Base-by-base conservation (phyloP, 1,140 invertebrate species). In the Brachionus angularis region DNA sequence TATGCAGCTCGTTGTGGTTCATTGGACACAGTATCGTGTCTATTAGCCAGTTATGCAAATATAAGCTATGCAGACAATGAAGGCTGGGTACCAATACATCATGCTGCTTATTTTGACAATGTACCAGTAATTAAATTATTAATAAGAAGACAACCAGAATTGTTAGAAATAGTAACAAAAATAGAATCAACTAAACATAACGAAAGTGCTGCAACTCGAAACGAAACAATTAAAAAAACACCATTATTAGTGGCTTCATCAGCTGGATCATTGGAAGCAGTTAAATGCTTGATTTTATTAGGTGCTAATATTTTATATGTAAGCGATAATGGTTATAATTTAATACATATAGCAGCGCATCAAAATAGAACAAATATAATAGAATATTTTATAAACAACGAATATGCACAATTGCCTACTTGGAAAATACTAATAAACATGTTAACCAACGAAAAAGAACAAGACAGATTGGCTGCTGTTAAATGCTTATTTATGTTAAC, bases 61-160 rank as follows among this genome's bases (percentile, higher is more conserved):
- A 75, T 78, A 31, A 42, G 77, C 10, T 76, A 75, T 3, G 75
- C 72, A 10, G 79, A 80, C 72, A 75, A 79, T 33, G 76, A 80
- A 73, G 81, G 81, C 47, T 81, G 80, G 81, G 76, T 78, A 5
- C 79, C 80, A 0, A 77, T 82, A 18, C 81, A 82, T 72, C 76
- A 79, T 72, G 79, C 80, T 4, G 77, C 79, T 3, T 81, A 78
- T 75, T 81, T 78, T 74, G 77, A 81, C 73, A 78, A 81, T 71
- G 72, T 75, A 23, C 64, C 76, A 2, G 74, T 81, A 29, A 73
- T 82, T 10, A 74, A 71, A 55, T 72, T 81, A 29, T 73, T 81
- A 70, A 72, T 80, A 0, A 73, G 76, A n/a, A 79, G 77, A 73
- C 75, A 78, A 53, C 53, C 72, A 27, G 76, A 73, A n/a, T 70